Base-by-base conservation (phyloP, 2,797 vertebrate species). In the Protonibea diacanthus region DNA sequence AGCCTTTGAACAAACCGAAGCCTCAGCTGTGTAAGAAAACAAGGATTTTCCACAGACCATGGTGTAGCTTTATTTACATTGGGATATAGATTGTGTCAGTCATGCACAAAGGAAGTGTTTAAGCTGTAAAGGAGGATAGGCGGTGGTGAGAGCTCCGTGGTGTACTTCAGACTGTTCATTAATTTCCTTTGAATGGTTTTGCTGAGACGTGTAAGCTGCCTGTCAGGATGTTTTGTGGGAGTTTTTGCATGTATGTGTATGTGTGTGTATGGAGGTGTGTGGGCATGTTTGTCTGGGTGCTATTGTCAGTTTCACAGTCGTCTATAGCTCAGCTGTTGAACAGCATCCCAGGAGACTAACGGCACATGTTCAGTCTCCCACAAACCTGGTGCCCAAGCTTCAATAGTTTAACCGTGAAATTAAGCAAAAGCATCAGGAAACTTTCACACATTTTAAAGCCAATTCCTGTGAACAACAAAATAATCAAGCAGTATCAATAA, bases 181-280 rank as follows among this genome's bases (percentile, higher is more conserved):
- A 69, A 74, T 79, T 85, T 88, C 64, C 60, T 86, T 76, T 79
- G 72, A 88, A 86, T 75, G 78, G n/a, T 83, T 85, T 89, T 80
- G 69, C 83, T 68, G 82, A 83, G 75, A 79, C n/a, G 21, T 80
- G 63, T 87, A 66, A 80, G 76, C 77, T 78, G 83, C 59, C 70
- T 82, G 67, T 90, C 78, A 86, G 69, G 21, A 63, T 78, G 63
- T 58, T 42, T 51, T 44, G 71, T 74, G 68, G 42, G 48, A 23
- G 56, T 18, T n/a, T 76, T 21, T 51, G 15, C 21, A n/a, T 59
- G 15, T 64, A 10, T 70, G 49, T 59, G 61, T 27, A 18, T 29
- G 55, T 62, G 29, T 55, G 21, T 44, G 70, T 42, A 51, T 63
- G 49, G 45, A 23, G 57, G 29, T 49, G 52, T 13, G 23, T 23